Base-by-base conservation (phyloP, 2,113 vertebrate genomes). In the Haemorhous mexicanus region DNA sequence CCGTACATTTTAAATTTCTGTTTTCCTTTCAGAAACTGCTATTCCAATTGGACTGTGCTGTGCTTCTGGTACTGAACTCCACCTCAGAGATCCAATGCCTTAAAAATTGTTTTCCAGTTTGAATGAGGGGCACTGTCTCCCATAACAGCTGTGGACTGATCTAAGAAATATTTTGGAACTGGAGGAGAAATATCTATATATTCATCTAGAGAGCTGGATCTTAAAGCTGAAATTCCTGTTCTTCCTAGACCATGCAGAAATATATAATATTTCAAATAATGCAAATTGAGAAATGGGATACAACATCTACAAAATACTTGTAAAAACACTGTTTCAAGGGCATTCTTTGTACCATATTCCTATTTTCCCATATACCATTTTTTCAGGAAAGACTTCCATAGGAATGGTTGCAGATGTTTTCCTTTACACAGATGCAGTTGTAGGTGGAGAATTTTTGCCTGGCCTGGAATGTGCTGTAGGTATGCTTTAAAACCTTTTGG, bases 1-100 rank as follows among this genome's bases (percentile, higher is more conserved):
- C 11, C 8, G 27, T 14, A 8, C 0, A 1, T 32, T 50, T 44
- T 37, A 55, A 27, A 27, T 3, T 3, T 26, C 16, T 3, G 17
- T 13, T 41, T 86, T 72, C 16, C 1, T 39, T 62, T 41, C 16
- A 52, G 44, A 83, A 90, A 49, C 4, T 26, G 47, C 33, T 47
- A 27, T 26, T 69, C 12, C 24, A 24, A 1, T 21, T 28, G 2
- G 24, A 41, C 14, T 74, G 3, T 56, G 23, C 4, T 72, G 4
- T 68, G 14, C 2, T n/a, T 59, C 18, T 78, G 26, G 16, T 20
- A 15, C 41, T 16, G 9, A 75, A 1, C 33, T 83, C 5, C 15
- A 41, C 24, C 11, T 27, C 7, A 28, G 14, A 26, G 16, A 55
- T 13, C 27, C 9, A 53, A 5, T 0, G 1, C 18, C 35, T 66